These are phyloP conservation scores for Microcaecilia unicolor DNA, from an alignment of 2,797 vertebrate genomes.

Conservation along the genomic window DNA sequence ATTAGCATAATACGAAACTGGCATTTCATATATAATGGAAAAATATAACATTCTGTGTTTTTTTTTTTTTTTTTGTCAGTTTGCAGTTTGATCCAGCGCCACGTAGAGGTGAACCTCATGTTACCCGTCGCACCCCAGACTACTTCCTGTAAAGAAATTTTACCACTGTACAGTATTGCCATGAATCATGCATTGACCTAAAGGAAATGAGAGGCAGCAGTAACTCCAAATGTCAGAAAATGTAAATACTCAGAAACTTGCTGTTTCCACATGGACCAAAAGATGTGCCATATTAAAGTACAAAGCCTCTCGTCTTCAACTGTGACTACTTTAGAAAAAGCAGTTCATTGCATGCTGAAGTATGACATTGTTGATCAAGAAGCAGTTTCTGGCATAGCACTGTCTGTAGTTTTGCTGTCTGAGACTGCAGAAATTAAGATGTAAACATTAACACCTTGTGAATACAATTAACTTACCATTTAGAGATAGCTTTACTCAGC, in stretches of 20 bases:
- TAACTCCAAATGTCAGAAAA: constrained; percentile 72
- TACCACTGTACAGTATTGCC: constrained; percentile 77
- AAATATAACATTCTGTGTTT: background rate
- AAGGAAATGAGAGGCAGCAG: constrained; percentile 61
- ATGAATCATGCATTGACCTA: constrained; percentile 66
- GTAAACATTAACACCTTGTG: constrained; percentile 72
- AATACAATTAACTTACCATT: constrained; percentile 72
- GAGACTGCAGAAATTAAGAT: constrained; percentile 69
- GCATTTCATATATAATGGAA: too few species aligned
- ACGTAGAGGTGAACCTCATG: constrained; percentile 90
- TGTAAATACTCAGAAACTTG: constrained; percentile 62
- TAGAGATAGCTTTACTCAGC: constrained; percentile 78
- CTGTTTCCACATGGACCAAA: constrained; percentile 79
- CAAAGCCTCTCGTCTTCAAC: constrained; percentile 72
- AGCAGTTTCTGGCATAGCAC: constrained; percentile 67
- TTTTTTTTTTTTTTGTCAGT: constrained; percentile 65
- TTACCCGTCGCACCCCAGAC: constrained; percentile 91
- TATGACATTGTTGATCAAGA: constrained; percentile 71
- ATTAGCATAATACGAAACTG: too few species aligned
- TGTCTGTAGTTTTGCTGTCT: constrained; percentile 82
- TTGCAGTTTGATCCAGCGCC: constrained; percentile 96
- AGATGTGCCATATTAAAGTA: constrained; percentile 81
- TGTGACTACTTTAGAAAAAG: constrained; percentile 68
- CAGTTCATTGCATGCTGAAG: constrained; percentile 82
- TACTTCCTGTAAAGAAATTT: constrained; percentile 89